These are phyloP conservation scores for Atractosteus spatula DNA, from an alignment of 2,113 vertebrate genomes.

Conservation along the genomic window DNA sequence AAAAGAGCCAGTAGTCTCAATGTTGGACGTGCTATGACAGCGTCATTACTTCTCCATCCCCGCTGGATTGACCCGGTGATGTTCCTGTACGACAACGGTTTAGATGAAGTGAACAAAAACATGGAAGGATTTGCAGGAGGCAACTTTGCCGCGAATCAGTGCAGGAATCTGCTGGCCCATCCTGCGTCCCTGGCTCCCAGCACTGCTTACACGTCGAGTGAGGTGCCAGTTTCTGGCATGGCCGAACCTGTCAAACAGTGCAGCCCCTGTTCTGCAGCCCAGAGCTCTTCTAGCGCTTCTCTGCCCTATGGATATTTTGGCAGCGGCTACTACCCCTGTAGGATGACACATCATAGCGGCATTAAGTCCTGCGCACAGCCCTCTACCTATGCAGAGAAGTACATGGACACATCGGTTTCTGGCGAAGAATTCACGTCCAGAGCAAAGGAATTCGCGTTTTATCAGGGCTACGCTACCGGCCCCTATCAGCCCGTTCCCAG, in stretches of 20 bases:
- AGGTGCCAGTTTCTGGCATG: constrained; percentile 82
- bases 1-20: constrained; percentile 91
- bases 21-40: constrained; percentile 98
- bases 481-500: constrained; percentile 92
- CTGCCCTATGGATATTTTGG: constrained; percentile 97
- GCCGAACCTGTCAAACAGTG: constrained; percentile 93
- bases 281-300: constrained; percentile 85
- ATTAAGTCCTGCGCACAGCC: constrained; percentile 91
- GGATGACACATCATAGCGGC: constrained; percentile 86
- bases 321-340: constrained; percentile 93
- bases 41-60: constrained; percentile 95
- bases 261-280: constrained; percentile 90
- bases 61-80: constrained; percentile 98
- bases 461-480: constrained; percentile 88
- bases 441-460: constrained; percentile 96
- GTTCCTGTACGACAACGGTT: constrained; percentile 95
- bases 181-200: constrained; percentile 84
- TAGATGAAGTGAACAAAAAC: constrained; percentile 93
- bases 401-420: constrained; percentile 87
- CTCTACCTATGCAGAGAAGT: constrained; percentile 86
- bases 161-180: constrained; percentile 94
- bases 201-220: constrained; percentile 75
- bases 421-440: constrained; percentile 90
- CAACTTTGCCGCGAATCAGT: constrained; percentile 89
- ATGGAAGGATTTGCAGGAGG: constrained; percentile 89